phyloP scores from a whole-genome alignment of 2,113 vertebrate genomes.

The Oryzias melastigma region DNA sequence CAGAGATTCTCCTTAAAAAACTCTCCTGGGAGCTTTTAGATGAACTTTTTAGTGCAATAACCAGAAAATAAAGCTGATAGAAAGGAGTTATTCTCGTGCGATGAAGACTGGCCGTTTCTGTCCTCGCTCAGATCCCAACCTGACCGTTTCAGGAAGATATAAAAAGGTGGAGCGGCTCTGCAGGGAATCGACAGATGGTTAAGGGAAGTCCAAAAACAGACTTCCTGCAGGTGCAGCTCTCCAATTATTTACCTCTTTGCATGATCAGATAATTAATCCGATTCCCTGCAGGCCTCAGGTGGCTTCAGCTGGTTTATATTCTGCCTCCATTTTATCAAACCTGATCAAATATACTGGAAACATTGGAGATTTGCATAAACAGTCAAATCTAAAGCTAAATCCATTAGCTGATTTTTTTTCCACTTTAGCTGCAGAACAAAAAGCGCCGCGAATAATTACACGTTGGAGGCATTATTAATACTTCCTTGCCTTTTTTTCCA shows the following conservation, averaged over 20 bases:
- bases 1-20: no score
- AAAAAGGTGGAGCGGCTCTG: constrained; percentile 3
- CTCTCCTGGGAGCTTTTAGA: no score
- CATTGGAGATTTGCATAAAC: constrained; percentile 10
- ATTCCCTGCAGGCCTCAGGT: constrained; percentile 6
- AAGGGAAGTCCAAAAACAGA: constrained; percentile 20
- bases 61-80: no score
- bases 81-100: no score
- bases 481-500: neutral
- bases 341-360: constrained; percentile 13
- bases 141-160: neutral
- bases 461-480: neutral
- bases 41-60: no score
- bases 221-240: constrained; percentile 7
- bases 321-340: neutral
- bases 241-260: constrained; percentile 24
- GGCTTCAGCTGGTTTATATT: neutral
- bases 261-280: constrained; percentile 19
- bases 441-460: neutral
- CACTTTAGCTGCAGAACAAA: neutral
- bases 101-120: no score
- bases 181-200: constrained; percentile 31
- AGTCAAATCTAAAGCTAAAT: neutral
- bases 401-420: no score
- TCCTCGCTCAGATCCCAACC: constrained; percentile 1